Evolutionary conservation across 2,888 invertebrate species (phyloP), one percentile per base, ranked within the genome.

Genomic region (Calliopum simillimum): DNA sequence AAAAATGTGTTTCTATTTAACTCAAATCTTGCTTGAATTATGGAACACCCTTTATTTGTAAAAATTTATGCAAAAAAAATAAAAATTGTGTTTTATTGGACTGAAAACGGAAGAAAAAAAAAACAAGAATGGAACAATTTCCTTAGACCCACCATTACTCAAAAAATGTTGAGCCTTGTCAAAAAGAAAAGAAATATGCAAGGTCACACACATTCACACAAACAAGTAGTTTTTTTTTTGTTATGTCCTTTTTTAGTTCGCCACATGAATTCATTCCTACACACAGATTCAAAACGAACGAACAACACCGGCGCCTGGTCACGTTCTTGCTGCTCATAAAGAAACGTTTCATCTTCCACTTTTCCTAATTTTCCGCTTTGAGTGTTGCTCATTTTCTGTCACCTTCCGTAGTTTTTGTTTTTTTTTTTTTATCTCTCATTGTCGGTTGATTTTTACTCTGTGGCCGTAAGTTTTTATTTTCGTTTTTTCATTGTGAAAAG

Each of bases 281-380:
- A 70, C 19, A 46, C 12, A 66, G 59, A 66, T 62, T 25, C n/a
- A 49, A 68, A 8, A 8, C 65, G 55, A 62, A 69, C 65, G 68
- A 49, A 49, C 56, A 71, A 68, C 64, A 69, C 63, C 47, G 55
- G 44, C 68, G 70, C 33, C 33, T 33, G 33, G 33, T 33, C 33
- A 33, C 33, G 33, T 33, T 33, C 8, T 33, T 33, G 33, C 2
- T 8, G 33, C 33, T 33, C 8, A 33, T 33, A 33, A 33, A 33
- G 33, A 33, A 33, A 8, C 33, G 33, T 33, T 33, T 33, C 33
- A 6, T 33, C 8, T 8, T 33, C 33, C 33, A 33, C 8, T 33
- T 33, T 33, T 33, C 33, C 33, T 33, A 33, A 33, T 33, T 33
- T 33, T 33, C 33, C 33, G 33, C 33, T 33, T 33, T 8, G 33